Evolutionary conservation across 1,140 invertebrate genomes (phyloP).

Genomic region (Homalodisca vitripennis): DNA sequence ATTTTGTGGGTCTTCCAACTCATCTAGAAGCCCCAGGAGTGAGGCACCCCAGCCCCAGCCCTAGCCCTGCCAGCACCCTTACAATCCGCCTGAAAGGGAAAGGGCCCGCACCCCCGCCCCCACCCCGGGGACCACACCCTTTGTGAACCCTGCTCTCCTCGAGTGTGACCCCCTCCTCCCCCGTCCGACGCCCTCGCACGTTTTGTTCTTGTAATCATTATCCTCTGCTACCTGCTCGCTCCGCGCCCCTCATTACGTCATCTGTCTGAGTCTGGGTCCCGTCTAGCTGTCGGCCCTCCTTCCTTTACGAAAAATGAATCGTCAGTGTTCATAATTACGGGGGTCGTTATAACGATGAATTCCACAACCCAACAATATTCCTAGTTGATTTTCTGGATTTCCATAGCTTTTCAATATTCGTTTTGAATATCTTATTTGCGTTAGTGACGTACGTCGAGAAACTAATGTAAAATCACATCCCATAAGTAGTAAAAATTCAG

Average conservation of each 20-base stretch:
- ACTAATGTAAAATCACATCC: no score
- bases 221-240: neutral
- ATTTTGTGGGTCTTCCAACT: conserved; percentile 25
- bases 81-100: conserved; percentile 22
- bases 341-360: no score
- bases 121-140: conserved; percentile 14
- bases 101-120: conserved; percentile 6
- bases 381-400: no score
- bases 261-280: neutral
- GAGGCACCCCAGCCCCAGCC: neutral
- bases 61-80: conserved; percentile 21
- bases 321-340: no score
- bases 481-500: no score
- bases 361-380: no score
- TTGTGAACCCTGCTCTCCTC: neutral
- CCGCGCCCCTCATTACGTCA: conserved; percentile 1
- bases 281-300: neutral
- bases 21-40: conserved; percentile 22
- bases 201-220: conserved; percentile 18
- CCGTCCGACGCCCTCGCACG: no score
- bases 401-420: no score
- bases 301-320: neutral
- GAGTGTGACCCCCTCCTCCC: neutral
- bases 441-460: no score
- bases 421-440: no score